Percentiles rank a stretch among this genome's conserved stretches.
phyloP scores from a whole-genome alignment of 2,797 vertebrate genomes.

The Parauchenoglanis ngamensis region DNA sequence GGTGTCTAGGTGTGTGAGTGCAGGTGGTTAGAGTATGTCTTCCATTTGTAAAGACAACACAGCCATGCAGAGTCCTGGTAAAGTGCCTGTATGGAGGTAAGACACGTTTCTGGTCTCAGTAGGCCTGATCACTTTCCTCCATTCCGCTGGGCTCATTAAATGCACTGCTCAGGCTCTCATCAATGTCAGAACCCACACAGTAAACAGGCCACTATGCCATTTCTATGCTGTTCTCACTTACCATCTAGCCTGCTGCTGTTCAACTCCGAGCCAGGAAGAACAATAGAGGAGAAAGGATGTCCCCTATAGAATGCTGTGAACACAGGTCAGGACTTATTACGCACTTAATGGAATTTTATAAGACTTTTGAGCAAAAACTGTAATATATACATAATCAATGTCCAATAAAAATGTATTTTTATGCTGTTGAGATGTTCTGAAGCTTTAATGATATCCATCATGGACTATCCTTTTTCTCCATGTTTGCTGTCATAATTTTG shows the following conservation, averaged over 20 bases:
- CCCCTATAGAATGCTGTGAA: slow-evolving; percentile 2
- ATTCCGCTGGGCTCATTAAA: slow-evolving; percentile 45
- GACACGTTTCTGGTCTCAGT: slow-evolving; percentile 18
- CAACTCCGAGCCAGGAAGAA: neutral
- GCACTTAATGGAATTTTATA: slow-evolving; percentile 10
- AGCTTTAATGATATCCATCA: neutral
- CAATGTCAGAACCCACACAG: slow-evolving; percentile 45
- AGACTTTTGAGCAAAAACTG: neutral
- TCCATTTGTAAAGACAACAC: neutral
- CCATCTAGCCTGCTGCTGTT: slow-evolving; percentile 34
- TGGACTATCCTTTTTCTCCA: neutral
- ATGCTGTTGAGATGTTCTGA: neutral
- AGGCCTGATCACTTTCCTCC: slow-evolving; percentile 36
- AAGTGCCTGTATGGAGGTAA: neutral
- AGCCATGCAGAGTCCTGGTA: neutral
- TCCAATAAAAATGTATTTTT: slow-evolving; percentile 4
- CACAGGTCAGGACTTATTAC: neutral
- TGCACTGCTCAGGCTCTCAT: slow-evolving; percentile 47
- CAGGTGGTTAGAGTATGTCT: slow-evolving; percentile 20
- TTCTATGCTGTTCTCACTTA: slow-evolving; percentile 47
- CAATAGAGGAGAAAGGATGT: neutral
- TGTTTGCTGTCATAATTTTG: neutral
- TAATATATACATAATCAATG: slow-evolving; percentile 11
- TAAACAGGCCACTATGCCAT: slow-evolving; percentile 46
- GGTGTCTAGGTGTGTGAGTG: slow-evolving; percentile 1